A percentile compares a stretch with the other conserved stretches of the same genome.
Evolutionary conservation across 2,113 vertebrate genomes (phyloP).

Genomic region (Lophius piscatorius): DNA sequence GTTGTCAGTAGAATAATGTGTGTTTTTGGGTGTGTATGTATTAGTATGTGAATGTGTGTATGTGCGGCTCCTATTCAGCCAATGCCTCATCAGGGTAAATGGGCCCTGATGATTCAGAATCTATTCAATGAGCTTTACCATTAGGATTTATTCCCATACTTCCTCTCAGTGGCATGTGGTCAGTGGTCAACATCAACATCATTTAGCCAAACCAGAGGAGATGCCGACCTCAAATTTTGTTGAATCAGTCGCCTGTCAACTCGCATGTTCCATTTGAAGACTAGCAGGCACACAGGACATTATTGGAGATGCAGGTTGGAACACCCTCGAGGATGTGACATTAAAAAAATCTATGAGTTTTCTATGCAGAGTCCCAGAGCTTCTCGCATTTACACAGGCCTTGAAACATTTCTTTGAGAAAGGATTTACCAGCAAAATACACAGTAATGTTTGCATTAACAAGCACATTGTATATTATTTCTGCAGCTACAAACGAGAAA

Average conservation of each 20-base stretch:
- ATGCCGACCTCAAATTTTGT: slow-evolving; percentile 21
- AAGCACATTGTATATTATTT: neutral
- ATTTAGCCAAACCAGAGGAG: slow-evolving; percentile 31
- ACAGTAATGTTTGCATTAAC: neutral
- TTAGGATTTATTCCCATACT: slow-evolving; percentile 49
- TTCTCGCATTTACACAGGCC: neutral
- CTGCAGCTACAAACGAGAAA: neutral
- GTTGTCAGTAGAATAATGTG: too few species aligned
- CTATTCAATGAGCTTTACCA: slow-evolving; percentile 64
- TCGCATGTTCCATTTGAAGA: slow-evolving; percentile 15
- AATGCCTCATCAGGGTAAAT: too few species aligned
- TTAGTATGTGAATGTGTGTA: slow-evolving; percentile 7
- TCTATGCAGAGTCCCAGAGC: neutral
- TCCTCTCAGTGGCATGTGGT: neutral
- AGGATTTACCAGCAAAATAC: neutral
- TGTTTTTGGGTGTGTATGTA: slow-evolving; percentile 7
- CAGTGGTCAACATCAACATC: slow-evolving; percentile 29
- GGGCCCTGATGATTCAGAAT: slow-evolving; percentile 54
- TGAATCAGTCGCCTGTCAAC: slow-evolving; percentile 43
- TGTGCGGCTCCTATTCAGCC: slow-evolving; percentile 37
- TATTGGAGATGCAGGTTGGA: neutral
- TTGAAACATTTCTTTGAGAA: slow-evolving; percentile 3
- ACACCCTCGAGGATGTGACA: neutral
- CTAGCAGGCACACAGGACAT: neutral
- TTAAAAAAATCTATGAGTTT: slow-evolving; percentile 16